These are phyloP conservation scores for Platichthys flesus DNA, from an alignment of 2,113 vertebrate species.

Conservation along the genomic window DNA sequence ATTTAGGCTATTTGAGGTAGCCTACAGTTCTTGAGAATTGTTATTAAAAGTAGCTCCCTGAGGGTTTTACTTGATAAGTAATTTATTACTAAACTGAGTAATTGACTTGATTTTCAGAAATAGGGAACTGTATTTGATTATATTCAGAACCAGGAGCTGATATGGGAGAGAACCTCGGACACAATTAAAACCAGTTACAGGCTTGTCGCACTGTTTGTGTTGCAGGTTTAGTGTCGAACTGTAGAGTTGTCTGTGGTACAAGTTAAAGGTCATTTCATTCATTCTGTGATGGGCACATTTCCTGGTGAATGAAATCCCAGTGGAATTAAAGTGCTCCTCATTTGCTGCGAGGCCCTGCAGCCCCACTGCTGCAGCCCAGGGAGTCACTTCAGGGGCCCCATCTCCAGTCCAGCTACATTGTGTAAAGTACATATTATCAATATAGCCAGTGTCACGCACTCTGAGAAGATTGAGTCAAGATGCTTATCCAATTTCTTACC, in stretches of 20 bases:
- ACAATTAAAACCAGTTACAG: too few species aligned
- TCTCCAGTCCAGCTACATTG: slow-evolving; percentile 4
- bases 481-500: slow-evolving; percentile 41
- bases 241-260: too few species aligned
- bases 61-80: too few species aligned
- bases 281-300: background rate
- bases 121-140: background rate
- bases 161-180: too few species aligned
- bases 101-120: background rate
- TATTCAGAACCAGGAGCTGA: background rate
- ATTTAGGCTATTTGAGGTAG: too few species aligned
- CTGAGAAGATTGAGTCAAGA: slow-evolving; percentile 36
- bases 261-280: background rate
- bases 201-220: too few species aligned
- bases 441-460: slow-evolving; percentile 39
- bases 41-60: too few species aligned
- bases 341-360: background rate
- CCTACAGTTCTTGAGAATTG: too few species aligned
- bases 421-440: slow-evolving; percentile 51
- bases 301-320: background rate
- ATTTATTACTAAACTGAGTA: too few species aligned
- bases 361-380: background rate
- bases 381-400: background rate
- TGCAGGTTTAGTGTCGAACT: too few species aligned
- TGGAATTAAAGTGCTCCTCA: slow-evolving; percentile 12